Evolutionary conservation across 1,140 invertebrate species (phyloP).

Genomic region (Conus ventricosus): DNA sequence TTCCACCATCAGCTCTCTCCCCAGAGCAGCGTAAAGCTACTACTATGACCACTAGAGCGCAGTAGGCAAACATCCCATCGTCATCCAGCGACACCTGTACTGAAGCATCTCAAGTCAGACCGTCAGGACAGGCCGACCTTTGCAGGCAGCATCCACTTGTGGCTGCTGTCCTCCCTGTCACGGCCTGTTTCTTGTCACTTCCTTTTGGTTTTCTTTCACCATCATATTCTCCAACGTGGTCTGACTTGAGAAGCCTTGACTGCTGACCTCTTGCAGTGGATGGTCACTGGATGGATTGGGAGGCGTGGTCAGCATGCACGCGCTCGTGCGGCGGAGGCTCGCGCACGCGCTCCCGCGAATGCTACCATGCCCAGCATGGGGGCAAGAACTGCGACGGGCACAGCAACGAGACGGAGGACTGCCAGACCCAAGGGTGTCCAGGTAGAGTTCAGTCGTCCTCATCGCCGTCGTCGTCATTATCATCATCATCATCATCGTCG

Average conservation of each 20-base stretch:
- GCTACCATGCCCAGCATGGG: slow-evolving; percentile 56
- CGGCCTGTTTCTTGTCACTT: not conserved
- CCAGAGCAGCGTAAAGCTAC: no score
- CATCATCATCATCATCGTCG: not conserved
- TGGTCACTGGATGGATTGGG: slow-evolving; percentile 73
- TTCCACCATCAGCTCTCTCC: no score
- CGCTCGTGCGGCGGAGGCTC: slow-evolving; percentile 92
- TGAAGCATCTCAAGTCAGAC: slow-evolving; percentile 17
- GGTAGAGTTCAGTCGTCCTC: slow-evolving; percentile 14
- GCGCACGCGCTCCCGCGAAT: slow-evolving; percentile 78
- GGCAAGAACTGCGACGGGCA: slow-evolving; percentile 63
- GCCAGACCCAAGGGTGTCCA: slow-evolving; percentile 8
- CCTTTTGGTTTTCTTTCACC: not conserved
- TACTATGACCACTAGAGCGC: no score
- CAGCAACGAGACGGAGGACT: slow-evolving; percentile 3
- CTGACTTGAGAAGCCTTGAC: slow-evolving; percentile 26
- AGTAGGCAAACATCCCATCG: not conserved
- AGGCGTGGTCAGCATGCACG: slow-evolving; percentile 90
- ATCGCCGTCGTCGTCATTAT: not conserved
- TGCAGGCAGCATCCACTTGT: not conserved
- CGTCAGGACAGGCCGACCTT: not conserved
- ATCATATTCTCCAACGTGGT: not conserved
- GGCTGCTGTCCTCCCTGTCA: no score
- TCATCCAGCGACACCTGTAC: not conserved
- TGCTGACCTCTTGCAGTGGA: slow-evolving; percentile 44